Evolutionary conservation across 23 tunicate genomes (phyloP), one percentile per base, ranked within the genome.

Genomic region (Clavelina lepadiformis): DNA sequence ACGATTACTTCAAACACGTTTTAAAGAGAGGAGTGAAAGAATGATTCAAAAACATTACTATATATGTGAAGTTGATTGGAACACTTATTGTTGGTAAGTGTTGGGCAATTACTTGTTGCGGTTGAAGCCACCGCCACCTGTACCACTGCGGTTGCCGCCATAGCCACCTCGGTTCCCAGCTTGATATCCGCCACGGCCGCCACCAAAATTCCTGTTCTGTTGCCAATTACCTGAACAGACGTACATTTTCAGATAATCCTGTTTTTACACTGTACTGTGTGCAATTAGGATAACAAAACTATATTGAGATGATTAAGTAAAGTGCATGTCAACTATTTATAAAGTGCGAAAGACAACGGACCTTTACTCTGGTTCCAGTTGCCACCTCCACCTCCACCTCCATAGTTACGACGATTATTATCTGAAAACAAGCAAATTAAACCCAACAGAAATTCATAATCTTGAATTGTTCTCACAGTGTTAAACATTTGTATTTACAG

Each of bases 361-460:
- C 35, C 58, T 22, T 36, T 37, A 18, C 65, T 51, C 20, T 28
- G 58, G n/a, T 76, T 69, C 11, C 75, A 52, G 33, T 69, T 78
- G 85, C 50, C 59, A 53, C 76, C 49, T 26, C 85, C 85, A 38
- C 82, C 74, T 69, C 75, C 73, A 67, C 73, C 75, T 33, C 75
- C 27, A n/a, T n/a, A n/a, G n/a, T n/a, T n/a, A n/a, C n/a, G n/a
- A n/a, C 75, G 58, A 58, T 67, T 69, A 29, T 69, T 53, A 18
- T 67, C 82, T 66, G 66, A 15, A 46, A 24, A 19, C 60, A 8
- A 7, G 60, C 8, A 7, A 15, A 7, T 25, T 28, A 60, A 21
- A 21, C 11, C 66, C 66, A n/a, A n/a, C n/a, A n/a, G n/a, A n/a
- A n/a, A n/a, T n/a, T n/a, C n/a, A n/a, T n/a, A n/a, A n/a, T n/a